phyloP scores from a whole-genome alignment of 2,113 vertebrate genomes.

The Elgaria multicarinata region DNA sequence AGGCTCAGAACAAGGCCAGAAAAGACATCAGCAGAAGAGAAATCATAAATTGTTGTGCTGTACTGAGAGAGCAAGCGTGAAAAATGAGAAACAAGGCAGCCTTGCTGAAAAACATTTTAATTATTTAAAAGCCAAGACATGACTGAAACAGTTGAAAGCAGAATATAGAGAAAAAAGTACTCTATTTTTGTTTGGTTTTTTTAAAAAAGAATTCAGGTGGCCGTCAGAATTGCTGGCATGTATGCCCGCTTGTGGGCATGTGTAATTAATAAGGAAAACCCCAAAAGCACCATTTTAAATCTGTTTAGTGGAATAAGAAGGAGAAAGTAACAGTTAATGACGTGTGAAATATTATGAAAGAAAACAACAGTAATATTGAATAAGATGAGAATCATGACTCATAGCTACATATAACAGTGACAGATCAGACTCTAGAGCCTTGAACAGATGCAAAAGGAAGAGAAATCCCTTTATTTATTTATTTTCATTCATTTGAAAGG shows the following conservation, averaged over 20 bases:
- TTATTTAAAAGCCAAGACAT: conserved; percentile 70
- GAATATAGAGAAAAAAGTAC: conserved; percentile 26
- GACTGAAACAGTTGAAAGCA: conserved; percentile 60
- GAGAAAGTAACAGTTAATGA: background rate
- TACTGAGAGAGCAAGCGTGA: conserved; percentile 50
- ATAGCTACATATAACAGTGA: conserved; percentile 7
- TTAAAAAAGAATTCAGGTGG: conserved; percentile 19
- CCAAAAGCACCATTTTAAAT: conserved; percentile 8
- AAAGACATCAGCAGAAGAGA: conserved; percentile 59
- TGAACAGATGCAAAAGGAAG: background rate
- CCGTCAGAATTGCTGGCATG: background rate
- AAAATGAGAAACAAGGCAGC: conserved; percentile 61
- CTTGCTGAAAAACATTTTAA: conserved; percentile 42
- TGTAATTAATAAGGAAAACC: conserved; percentile 16
- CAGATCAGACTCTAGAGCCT: background rate
- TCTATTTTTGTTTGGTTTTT: conserved; percentile 22
- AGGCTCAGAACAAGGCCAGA: conserved; percentile 59
- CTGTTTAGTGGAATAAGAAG: background rate
- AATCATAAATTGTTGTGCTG: conserved; percentile 66
- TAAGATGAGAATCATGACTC: conserved; percentile 15
- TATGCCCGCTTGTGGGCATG: background rate
- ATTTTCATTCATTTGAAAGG: background rate
- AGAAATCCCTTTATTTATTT: background rate
- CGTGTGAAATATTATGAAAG: background rate
- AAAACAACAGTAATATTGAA: background rate